phyloP scores from a whole-genome alignment of 2,113 vertebrate species.

The Fukomys damarensis region DNA sequence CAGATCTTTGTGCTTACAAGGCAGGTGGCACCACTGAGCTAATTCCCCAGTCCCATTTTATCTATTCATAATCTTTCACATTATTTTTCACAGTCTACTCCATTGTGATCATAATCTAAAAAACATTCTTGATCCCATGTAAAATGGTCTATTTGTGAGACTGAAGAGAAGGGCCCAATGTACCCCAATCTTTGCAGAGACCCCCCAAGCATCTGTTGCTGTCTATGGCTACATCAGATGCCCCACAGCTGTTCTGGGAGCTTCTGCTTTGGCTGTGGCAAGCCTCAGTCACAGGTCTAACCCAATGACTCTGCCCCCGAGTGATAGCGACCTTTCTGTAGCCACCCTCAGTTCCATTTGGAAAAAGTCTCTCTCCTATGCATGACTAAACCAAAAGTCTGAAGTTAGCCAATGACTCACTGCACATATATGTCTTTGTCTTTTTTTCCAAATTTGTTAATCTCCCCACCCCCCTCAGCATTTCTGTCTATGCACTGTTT shows the following conservation, averaged over 20 bases:
- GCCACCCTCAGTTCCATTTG: background rate
- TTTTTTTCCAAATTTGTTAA: background rate
- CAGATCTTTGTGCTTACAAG: too few species aligned
- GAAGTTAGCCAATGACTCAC: background rate
- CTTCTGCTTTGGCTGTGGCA: background rate
- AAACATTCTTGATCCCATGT: slow-evolving; percentile 1
- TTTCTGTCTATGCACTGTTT: background rate
- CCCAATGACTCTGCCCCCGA: background rate
- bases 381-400: background rate
- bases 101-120: background rate
- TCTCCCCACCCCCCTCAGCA: background rate
- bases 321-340: background rate
- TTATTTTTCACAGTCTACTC: background rate
- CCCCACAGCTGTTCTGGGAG: background rate
- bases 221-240: too few species aligned
- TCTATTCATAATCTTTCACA: background rate
- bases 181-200: background rate
- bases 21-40: too few species aligned
- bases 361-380: background rate
- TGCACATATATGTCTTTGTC: background rate
- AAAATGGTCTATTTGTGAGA: background rate
- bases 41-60: too few species aligned
- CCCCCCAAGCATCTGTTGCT: background rate
- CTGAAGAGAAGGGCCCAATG: background rate
- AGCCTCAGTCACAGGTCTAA: background rate